phyloP scores from a whole-genome alignment of 2,888 invertebrate genomes.

The Tipula unca region DNA sequence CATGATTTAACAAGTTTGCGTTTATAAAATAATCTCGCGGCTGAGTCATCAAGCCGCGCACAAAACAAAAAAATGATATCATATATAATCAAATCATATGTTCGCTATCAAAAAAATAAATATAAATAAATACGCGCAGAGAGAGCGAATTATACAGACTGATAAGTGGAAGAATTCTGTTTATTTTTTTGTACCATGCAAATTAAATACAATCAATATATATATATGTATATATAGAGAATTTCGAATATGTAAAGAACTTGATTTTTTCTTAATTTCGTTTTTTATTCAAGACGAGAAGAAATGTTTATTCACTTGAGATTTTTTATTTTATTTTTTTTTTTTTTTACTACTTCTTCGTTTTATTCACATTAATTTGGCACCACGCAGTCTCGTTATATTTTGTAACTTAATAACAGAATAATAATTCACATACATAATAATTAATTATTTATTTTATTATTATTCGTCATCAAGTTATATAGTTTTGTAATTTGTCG shows the following conservation, averaged over 20 bases:
- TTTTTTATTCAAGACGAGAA: neutral
- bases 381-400: conserved; percentile 8
- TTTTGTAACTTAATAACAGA: neutral
- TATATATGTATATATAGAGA: neutral
- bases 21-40: neutral
- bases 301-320: conserved; percentile 8
- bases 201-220: neutral
- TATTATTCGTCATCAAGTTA: neutral
- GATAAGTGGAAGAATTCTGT: neutral
- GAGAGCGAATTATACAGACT: neutral
- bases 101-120: neutral
- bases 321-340: too few species aligned
- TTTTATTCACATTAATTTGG: neutral
- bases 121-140: neutral
- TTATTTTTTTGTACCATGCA: neutral
- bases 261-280: conserved; percentile 3
- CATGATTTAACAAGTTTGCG: neutral
- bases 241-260: neutral
- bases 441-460: neutral
- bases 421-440: neutral
- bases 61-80: neutral
- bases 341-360: neutral
- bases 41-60: neutral
- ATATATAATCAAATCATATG: neutral
- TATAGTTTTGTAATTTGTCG: neutral